phyloP scores from a whole-genome alignment of 2,888 invertebrate genomes.

The Eumacrocentrus americanus region DNA sequence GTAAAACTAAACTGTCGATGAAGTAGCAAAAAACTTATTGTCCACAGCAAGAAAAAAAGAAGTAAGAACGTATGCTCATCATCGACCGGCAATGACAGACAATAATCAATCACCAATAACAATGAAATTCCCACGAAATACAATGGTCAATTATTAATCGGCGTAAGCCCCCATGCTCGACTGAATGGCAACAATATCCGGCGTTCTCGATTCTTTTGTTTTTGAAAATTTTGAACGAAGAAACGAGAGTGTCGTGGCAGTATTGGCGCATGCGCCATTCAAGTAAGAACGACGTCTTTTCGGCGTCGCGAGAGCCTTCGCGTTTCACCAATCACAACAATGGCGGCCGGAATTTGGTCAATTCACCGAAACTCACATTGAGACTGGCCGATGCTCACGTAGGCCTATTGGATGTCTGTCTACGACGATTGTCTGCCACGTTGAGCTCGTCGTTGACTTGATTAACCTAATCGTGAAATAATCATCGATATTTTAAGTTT shows the following conservation, averaged over 20 bases:
- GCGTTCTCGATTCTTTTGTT: constrained; percentile 26
- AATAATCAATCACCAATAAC: neutral
- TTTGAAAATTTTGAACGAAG: constrained; percentile 47
- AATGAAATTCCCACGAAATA: neutral
- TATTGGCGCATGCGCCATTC: constrained; percentile 48
- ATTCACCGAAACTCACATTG: constrained; percentile 46
- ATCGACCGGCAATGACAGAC: neutral
- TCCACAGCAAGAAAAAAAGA: neutral
- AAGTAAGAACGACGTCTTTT: constrained; percentile 53
- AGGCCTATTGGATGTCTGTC: neutral
- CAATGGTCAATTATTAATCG: neutral
- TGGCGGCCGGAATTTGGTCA: constrained; percentile 54
- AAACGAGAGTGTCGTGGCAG: constrained; percentile 37
- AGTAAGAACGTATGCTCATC: no score
- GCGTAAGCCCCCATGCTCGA: neutral
- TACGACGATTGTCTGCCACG: constrained; percentile 6
- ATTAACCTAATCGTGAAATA: constrained; percentile 28
- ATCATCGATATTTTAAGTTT: neutral
- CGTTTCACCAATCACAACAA: constrained; percentile 55
- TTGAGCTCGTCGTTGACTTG: constrained; percentile 17
- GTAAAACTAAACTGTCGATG: neutral
- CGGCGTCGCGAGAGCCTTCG: constrained; percentile 1
- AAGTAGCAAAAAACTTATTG: neutral
- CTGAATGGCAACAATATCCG: neutral
- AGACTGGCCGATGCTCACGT: neutral